Evolutionary conservation across 2,888 invertebrate species (phyloP).

Genomic region (Dryadula phaetusa): DNA sequence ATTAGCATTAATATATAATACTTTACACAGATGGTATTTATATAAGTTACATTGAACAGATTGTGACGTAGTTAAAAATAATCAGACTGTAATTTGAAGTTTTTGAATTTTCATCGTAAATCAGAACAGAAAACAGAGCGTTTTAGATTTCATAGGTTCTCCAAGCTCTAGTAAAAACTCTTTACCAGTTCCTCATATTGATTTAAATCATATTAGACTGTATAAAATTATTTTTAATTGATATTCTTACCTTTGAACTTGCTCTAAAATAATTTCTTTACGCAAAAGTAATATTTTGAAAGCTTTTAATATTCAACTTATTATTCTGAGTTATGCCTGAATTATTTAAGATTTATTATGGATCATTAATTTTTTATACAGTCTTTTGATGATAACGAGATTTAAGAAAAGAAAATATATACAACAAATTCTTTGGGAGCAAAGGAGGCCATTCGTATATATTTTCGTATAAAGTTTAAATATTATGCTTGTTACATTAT

Average conservation of each 20-base stretch:
- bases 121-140: too few species aligned
- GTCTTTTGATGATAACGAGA: neutral
- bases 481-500: too few species aligned
- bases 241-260: neutral
- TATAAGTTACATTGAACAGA: too few species aligned
- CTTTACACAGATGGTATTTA: too few species aligned
- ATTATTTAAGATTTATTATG: constrained; percentile 8
- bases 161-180: too few species aligned
- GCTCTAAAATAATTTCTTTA: neutral
- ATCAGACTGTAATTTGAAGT: too few species aligned
- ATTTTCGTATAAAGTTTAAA: neutral
- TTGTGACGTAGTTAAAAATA: too few species aligned
- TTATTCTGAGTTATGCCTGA: neutral
- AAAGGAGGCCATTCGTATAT: neutral
- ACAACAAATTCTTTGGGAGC: neutral
- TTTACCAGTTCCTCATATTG: too few species aligned
- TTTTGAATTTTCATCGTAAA: too few species aligned
- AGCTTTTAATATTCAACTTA: neutral
- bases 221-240: neutral
- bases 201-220: too few species aligned
- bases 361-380: constrained; percentile 3
- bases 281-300: neutral
- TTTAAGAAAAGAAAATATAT: neutral
- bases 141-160: too few species aligned
- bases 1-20: too few species aligned